These are phyloP conservation scores for Hydra vulgaris DNA, from an alignment of 30 jellyfish, hydroid and myxozoan species.

Conservation along the genomic window DNA sequence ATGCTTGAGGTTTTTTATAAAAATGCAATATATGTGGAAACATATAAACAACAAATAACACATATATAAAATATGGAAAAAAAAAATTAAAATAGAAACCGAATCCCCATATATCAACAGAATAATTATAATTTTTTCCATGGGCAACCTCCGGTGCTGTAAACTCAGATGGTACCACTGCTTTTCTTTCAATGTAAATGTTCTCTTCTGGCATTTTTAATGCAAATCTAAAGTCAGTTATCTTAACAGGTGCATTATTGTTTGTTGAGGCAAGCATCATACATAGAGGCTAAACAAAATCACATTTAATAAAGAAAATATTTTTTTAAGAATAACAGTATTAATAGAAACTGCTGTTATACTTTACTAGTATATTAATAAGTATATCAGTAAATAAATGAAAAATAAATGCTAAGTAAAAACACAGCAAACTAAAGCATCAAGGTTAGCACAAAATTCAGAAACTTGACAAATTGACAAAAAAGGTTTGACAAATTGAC, in stretches of 20 bases:
- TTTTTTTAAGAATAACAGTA: too few species aligned
- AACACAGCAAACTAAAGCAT: too few species aligned
- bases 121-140: slow-evolving; percentile 56
- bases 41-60: neutral
- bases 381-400: too few species aligned
- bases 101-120: slow-evolving; percentile 96
- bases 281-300: slow-evolving; percentile 65
- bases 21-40: too few species aligned
- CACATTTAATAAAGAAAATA: too few species aligned
- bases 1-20: too few species aligned
- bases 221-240: slow-evolving; percentile 89
- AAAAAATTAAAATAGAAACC: slow-evolving; percentile 38
- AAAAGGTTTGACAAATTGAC: too few species aligned
- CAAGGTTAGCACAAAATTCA: too few species aligned
- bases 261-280: slow-evolving; percentile 68
- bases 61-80: neutral
- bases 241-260: slow-evolving; percentile 90
- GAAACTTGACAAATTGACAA: too few species aligned
- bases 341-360: too few species aligned
- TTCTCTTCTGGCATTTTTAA: slow-evolving; percentile 53
- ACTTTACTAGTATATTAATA: too few species aligned
- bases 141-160: slow-evolving; percentile 96
- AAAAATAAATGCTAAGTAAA: too few species aligned
- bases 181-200: slow-evolving; percentile 45
- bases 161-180: slow-evolving; percentile 84